Conservation (phyloP, 1,140 invertebrate genomes). For the Caenorhabditis tropicalis region DNA sequence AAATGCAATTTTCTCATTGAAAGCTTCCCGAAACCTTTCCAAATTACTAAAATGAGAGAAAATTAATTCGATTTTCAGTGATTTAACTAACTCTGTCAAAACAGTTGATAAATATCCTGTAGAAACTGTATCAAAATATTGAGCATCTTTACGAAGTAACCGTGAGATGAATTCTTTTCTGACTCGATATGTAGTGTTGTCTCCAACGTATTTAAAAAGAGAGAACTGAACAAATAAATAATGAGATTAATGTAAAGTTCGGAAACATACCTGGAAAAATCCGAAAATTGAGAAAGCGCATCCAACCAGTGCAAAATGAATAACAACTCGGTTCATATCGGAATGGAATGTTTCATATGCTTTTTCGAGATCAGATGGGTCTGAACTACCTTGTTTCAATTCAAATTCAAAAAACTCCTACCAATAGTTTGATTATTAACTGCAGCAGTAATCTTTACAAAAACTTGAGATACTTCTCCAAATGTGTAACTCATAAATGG, state of each 20-base stretch:
- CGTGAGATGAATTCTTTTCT: slow-evolving; percentile 55
- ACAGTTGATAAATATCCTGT: slow-evolving; percentile 85
- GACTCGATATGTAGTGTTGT: not conserved
- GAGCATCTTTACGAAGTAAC: slow-evolving; percentile 84
- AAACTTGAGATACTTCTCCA: slow-evolving; percentile 53
- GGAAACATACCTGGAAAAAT: not conserved
- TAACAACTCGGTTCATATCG: slow-evolving; percentile 6
- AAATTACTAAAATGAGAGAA: slow-evolving; percentile 78
- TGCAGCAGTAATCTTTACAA: slow-evolving; percentile 53
- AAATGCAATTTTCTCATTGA: slow-evolving; percentile 85
- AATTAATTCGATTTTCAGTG: not conserved
- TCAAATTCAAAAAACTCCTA: not conserved
- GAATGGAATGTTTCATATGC: slow-evolving; percentile 55
- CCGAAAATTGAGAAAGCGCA: not conserved
- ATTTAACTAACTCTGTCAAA: slow-evolving; percentile 83
- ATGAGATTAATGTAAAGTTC: not conserved
- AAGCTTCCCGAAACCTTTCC: slow-evolving; percentile 84
- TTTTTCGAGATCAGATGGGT: slow-evolving; percentile 48
- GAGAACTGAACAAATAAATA: not conserved
- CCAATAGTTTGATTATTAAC: slow-evolving; percentile 48
- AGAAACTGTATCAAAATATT: slow-evolving; percentile 86
- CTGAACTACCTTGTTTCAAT: no score
- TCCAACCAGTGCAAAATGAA: not conserved
- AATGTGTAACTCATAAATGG: slow-evolving; percentile 63
- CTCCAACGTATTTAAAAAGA: not conserved